Conservation (phyloP, 2,113 vertebrate species). For the Boleophthalmus pectinirostris region DNA sequence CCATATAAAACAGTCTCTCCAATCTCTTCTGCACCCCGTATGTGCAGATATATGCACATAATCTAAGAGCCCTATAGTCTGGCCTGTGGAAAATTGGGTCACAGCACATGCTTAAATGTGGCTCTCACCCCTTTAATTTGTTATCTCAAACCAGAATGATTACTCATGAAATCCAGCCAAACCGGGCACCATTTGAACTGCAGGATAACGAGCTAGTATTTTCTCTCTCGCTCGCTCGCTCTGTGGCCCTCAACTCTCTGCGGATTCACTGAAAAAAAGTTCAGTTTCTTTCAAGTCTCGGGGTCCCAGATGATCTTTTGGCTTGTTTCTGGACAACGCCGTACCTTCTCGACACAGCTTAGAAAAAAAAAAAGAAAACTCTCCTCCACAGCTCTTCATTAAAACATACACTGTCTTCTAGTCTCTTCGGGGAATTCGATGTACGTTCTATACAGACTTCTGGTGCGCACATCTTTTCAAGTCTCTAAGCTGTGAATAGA, state of each 20-base stretch:
- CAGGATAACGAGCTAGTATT: slow-evolving; percentile 68
- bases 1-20: slow-evolving; percentile 14
- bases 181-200: slow-evolving; percentile 67
- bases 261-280: slow-evolving; percentile 62
- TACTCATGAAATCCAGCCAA: slow-evolving; percentile 75
- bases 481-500: slow-evolving; percentile 64
- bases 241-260: slow-evolving; percentile 55
- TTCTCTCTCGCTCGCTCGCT: slow-evolving; percentile 12
- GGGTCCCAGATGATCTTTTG: slow-evolving; percentile 44
- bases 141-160: slow-evolving; percentile 73
- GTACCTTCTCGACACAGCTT: slow-evolving; percentile 38
- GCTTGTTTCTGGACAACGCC: slow-evolving; percentile 47
- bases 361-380: slow-evolving; percentile 26
- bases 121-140: slow-evolving; percentile 69
- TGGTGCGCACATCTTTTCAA: slow-evolving; percentile 30
- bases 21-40: not conserved
- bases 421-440: slow-evolving; percentile 56
- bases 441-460: slow-evolving; percentile 38
- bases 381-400: slow-evolving; percentile 49
- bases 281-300: slow-evolving; percentile 55
- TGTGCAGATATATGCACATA: slow-evolving; percentile 40
- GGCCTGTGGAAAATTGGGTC: slow-evolving; percentile 66
- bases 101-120: slow-evolving; percentile 54
- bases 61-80: slow-evolving; percentile 67
- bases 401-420: slow-evolving; percentile 55